Percentiles rank a stretch among this genome's conserved stretches.
These are phyloP conservation scores for Amphiduros pacificus DNA, from an alignment of 2,888 invertebrate genomes.

Conservation along the genomic window DNA sequence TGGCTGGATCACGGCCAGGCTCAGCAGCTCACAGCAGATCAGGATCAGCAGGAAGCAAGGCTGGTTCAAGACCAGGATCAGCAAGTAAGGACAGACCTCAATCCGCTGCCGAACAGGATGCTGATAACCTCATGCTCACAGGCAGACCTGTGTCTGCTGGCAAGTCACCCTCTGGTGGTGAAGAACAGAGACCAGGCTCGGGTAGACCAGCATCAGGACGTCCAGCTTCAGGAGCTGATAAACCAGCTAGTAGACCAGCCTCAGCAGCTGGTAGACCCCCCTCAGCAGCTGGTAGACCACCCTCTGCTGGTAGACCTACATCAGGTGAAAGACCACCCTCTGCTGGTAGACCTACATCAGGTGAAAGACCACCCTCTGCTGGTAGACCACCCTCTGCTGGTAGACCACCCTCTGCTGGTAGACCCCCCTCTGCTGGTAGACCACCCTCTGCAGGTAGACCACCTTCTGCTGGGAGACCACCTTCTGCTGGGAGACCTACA, in stretches of 20 bases:
- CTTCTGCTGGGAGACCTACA: conserved; percentile 18
- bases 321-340: conserved; percentile 19
- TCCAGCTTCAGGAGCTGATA: conserved; percentile 4
- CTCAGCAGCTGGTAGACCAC: conserved; percentile 17
- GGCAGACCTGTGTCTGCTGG: conserved; percentile 4
- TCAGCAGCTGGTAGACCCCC: conserved; percentile 3
- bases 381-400: conserved; percentile 13
- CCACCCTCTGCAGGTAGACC: conserved; percentile 26
- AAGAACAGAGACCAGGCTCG: background rate
- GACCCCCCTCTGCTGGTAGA: conserved; percentile 28
- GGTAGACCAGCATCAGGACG: conserved; percentile 3
- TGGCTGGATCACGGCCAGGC: conserved; percentile 2
- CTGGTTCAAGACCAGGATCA: conserved; percentile 4
- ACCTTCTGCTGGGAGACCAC: conserved; percentile 13
- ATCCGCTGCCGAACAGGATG: background rate
- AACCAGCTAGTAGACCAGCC: background rate
- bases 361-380: conserved; percentile 16
- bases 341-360: conserved; percentile 15
- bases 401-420: conserved; percentile 1
- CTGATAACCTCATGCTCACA: background rate
- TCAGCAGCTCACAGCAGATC: conserved; percentile 9
- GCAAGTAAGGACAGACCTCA: background rate
- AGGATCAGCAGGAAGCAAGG: background rate
- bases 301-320: conserved; percentile 29
- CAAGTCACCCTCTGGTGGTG: background rate